These are phyloP conservation scores for Dicaeum eximium DNA, from an alignment of 2,113 vertebrate species.

Conservation along the genomic window DNA sequence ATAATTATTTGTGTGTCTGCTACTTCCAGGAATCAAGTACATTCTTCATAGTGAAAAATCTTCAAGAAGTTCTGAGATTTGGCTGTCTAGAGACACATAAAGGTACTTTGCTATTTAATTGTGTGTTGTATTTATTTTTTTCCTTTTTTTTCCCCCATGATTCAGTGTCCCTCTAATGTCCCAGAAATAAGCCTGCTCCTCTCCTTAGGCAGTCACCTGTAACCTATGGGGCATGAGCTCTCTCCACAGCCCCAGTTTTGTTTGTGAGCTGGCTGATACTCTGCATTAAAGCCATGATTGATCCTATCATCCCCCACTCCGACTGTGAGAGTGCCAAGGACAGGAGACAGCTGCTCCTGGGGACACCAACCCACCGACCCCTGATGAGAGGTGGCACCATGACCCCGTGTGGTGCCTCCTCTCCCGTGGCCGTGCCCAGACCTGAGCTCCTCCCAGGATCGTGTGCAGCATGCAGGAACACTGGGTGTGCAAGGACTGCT, in stretches of 20 bases:
- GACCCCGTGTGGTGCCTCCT: accelerated
- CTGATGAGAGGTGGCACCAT: accelerated
- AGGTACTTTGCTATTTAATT: background rate
- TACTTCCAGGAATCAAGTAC: background rate
- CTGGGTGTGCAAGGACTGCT: background rate
- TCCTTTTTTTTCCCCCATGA: background rate
- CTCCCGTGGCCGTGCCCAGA: accelerated
- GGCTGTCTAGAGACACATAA: background rate
- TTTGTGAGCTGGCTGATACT: background rate
- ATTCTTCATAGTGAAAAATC: background rate
- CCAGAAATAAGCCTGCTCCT: background rate
- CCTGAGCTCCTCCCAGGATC: accelerated
- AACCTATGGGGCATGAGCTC: background rate
- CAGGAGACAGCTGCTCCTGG: background rate
- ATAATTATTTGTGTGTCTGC: background rate
- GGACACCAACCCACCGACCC: background rate
- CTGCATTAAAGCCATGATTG: background rate
- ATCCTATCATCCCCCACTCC: background rate
- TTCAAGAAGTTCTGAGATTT: background rate
- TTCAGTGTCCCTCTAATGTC: background rate
- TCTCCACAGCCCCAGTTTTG: background rate
- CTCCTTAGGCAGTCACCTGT: background rate
- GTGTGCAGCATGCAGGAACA: accelerated
- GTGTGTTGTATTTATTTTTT: background rate
- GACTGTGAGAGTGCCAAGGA: background rate